Percentiles rank a stretch among this genome's conserved stretches.
Conservation (phyloP, 2,113 vertebrate species). For the Puma concolor region DNA sequence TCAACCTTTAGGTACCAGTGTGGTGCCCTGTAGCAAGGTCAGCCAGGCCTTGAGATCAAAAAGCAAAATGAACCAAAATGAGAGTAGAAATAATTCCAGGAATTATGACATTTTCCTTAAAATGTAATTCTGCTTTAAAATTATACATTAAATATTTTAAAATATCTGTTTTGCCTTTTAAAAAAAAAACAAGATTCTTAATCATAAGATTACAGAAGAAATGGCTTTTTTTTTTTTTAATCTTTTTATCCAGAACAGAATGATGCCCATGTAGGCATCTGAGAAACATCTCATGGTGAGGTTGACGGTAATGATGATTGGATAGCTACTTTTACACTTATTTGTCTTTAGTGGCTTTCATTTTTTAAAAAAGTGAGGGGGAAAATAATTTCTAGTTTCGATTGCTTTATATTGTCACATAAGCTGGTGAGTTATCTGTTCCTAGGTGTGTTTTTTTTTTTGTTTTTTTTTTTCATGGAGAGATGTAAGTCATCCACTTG, state of each 20-base stretch:
- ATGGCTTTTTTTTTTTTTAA: not conserved
- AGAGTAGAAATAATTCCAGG: not conserved
- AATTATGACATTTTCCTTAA: not conserved
- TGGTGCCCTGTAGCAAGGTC: not conserved
- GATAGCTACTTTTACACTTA: not conserved
- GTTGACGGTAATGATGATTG: not conserved
- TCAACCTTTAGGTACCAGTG: not conserved
- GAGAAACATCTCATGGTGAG: not conserved
- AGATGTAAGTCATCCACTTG: slow-evolving; percentile 48
- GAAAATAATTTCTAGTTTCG: not conserved
- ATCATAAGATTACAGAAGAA: not conserved
- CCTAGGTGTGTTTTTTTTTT: not conserved
- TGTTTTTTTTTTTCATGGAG: not conserved
- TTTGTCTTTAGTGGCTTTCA: not conserved
- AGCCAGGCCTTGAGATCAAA: not conserved
- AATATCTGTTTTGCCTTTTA: not conserved
- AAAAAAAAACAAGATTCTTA: not conserved
- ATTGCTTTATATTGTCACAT: not conserved
- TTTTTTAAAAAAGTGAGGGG: not conserved
- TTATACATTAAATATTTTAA: not conserved
- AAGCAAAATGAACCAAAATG: not conserved
- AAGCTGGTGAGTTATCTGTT: not conserved
- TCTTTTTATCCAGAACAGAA: not conserved
- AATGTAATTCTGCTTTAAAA: not conserved
- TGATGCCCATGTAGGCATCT: not conserved